phyloP scores from a whole-genome alignment of 2,888 invertebrate species.

The Drosophila mettleri region DNA sequence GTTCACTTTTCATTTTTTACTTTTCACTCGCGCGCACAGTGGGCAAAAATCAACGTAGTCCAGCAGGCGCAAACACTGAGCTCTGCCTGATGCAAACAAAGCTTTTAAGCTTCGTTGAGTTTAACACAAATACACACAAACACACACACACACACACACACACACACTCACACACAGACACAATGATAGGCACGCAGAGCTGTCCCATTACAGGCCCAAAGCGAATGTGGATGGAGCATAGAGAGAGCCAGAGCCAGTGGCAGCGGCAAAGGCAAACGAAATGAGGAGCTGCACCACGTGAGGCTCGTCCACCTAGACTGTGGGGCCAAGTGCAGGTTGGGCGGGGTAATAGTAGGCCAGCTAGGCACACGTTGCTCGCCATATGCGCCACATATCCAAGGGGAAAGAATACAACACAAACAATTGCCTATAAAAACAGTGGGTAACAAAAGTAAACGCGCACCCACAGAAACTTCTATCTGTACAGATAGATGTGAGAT shows the following conservation, averaged over 20 bases:
- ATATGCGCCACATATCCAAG: slow-evolving; percentile 54
- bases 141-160: slow-evolving; percentile 22
- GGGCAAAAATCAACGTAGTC: slow-evolving; percentile 34
- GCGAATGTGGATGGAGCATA: slow-evolving; percentile 21
- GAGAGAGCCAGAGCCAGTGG: not conserved
- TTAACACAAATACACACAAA: slow-evolving; percentile 49
- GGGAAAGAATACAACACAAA: slow-evolving; percentile 19
- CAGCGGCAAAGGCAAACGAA: slow-evolving; percentile 4
- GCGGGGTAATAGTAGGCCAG: slow-evolving; percentile 8
- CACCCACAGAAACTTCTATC: not conserved
- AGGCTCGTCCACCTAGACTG: slow-evolving; percentile 7
- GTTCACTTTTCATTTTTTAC: slow-evolving; percentile 17
- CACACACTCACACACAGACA: slow-evolving; percentile 26
- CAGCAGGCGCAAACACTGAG: slow-evolving; percentile 64
- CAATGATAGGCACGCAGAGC: slow-evolving; percentile 25
- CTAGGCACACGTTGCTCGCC: slow-evolving; percentile 63
- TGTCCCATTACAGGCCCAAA: slow-evolving; percentile 51
- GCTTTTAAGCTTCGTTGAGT: slow-evolving; percentile 78
- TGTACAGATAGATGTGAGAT: not conserved
- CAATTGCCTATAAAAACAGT: slow-evolving; percentile 40
- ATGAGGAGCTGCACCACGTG: slow-evolving; percentile 10
- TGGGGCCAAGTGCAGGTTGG: not conserved
- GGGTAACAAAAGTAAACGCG: not conserved
- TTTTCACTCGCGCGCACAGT: slow-evolving; percentile 36
- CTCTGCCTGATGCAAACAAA: slow-evolving; percentile 69